Evolutionary conservation across 2,888 invertebrate species (phyloP).

Genomic region (Melinaea marsaeus): DNA sequence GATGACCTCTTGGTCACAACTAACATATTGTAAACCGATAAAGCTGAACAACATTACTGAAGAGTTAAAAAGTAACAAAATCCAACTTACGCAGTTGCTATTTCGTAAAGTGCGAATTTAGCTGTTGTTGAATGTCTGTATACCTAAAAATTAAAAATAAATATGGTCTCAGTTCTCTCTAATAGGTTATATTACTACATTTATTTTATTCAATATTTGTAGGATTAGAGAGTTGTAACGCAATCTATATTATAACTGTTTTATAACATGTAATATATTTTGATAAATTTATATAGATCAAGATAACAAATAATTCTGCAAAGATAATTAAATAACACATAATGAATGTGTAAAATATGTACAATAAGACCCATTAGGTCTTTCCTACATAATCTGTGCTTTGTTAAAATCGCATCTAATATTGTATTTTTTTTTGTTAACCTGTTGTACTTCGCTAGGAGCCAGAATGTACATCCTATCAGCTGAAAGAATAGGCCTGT

Average conservation of each 20-base stretch:
- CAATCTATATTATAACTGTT: not conserved
- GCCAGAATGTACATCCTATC: slow-evolving; percentile 65
- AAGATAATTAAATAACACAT: not conserved
- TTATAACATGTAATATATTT: not conserved
- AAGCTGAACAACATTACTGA: too few relatives aligned
- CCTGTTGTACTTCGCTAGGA: slow-evolving; percentile 62
- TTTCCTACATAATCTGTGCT: too few relatives aligned
- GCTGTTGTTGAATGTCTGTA: slow-evolving; percentile 83
- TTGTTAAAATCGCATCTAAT: too few relatives aligned
- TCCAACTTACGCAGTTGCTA: slow-evolving; percentile 65
- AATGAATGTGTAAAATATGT: too few relatives aligned
- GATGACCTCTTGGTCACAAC: too few relatives aligned
- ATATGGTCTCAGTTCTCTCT: slow-evolving; percentile 2
- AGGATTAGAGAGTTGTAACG: slow-evolving; percentile 9
- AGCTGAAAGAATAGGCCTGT: slow-evolving; percentile 64
- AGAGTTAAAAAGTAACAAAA: slow-evolving; percentile 1
- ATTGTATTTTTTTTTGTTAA: slow-evolving; percentile 38
- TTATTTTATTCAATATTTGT: not conserved
- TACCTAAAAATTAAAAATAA: slow-evolving; percentile 62
- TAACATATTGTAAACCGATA: too few relatives aligned
- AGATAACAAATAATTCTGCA: not conserved
- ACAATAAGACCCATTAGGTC: too few relatives aligned
- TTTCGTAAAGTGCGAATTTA: slow-evolving; percentile 79
- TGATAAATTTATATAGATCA: slow-evolving; percentile 2
- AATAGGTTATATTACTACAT: not conserved